Evolutionary conservation across 2,888 invertebrate species (phyloP), one percentile per base, ranked within the genome.

Genomic region (Gastracanthus pulcherrimus): DNA sequence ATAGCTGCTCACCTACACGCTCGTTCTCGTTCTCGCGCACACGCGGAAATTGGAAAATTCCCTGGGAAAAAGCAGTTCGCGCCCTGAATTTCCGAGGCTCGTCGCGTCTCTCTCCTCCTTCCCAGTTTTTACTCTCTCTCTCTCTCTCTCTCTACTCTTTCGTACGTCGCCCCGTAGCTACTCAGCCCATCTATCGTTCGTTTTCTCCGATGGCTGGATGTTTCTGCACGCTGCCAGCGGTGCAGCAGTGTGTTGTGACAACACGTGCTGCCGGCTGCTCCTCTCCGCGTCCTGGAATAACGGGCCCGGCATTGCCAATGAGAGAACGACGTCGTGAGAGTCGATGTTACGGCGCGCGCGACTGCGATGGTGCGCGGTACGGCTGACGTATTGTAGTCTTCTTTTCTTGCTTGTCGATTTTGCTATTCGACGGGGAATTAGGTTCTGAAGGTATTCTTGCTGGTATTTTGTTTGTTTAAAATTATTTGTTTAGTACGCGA

Each of bases 21-120:
- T 66, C 66, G 41, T 66, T 66, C 38, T 3, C 13, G 19, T 41
- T 66, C 9, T 34, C 34, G 31, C 31, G 45, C 51, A 23, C 70
- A 36, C 55, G 71, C 58, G 82, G 80, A 82, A 82, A 80, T 80
- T 82, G 82, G 76, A 82, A 82, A 82, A 79, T 82, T 79, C 82
- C 31, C 82, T 1, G 74, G 34, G 74, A 67, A 60, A 36, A 76
- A 70, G 76, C 71, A 23, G 67, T 79, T 76, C 78, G 77, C 77
- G 71, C 77, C 34, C 41, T 76, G 76, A 82, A 82, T 82, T 82
- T 82, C 67, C 76, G 72, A 78, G 77, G 75, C 81, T 58, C 82
- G 82, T 81, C 76, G 34, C 41, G 19, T 62, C 66, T 19, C 38
- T 67, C 13, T 11, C 34, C 34, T 16, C 3, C 9, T 60, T 76